Percentiles rank a stretch among this genome's conserved stretches.
Conservation (phyloP, 2,113 vertebrate genomes). For the Crotophaga sulcirostris region DNA sequence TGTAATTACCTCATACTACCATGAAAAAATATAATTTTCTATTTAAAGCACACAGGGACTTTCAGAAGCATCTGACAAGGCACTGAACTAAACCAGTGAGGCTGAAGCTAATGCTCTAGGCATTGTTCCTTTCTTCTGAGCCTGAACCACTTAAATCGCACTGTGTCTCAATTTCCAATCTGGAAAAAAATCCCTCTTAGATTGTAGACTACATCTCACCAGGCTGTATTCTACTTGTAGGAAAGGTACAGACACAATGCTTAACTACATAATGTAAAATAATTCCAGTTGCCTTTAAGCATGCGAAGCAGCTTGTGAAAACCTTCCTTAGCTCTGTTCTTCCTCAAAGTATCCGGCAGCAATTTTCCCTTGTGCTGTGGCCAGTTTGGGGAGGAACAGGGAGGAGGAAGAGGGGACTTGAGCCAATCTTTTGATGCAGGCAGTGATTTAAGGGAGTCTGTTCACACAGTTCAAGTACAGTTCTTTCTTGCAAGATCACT, state of each 20-base stretch:
- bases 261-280: not conserved
- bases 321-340: not conserved
- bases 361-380: rapidly evolving
- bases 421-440: not conserved
- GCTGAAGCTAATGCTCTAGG: not conserved
- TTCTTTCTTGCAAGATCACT: not conserved
- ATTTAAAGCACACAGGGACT: not conserved
- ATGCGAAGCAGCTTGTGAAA: not conserved
- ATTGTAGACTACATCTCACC: not conserved
- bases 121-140: not conserved
- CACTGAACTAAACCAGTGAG: not conserved
- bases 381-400: not conserved
- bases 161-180: not conserved
- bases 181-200: not conserved
- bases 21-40: not conserved
- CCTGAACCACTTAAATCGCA: not conserved
- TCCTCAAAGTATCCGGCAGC: not conserved
- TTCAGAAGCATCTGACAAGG: not conserved
- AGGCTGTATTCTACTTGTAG: not conserved
- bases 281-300: not conserved
- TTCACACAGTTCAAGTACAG: not conserved
- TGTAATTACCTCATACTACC: not conserved
- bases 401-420: not conserved
- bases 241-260: not conserved
- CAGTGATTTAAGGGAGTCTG: not conserved